phyloP scores from a whole-genome alignment of 2,797 vertebrate genomes.

The Chaetophractus vellerosus region DNA sequence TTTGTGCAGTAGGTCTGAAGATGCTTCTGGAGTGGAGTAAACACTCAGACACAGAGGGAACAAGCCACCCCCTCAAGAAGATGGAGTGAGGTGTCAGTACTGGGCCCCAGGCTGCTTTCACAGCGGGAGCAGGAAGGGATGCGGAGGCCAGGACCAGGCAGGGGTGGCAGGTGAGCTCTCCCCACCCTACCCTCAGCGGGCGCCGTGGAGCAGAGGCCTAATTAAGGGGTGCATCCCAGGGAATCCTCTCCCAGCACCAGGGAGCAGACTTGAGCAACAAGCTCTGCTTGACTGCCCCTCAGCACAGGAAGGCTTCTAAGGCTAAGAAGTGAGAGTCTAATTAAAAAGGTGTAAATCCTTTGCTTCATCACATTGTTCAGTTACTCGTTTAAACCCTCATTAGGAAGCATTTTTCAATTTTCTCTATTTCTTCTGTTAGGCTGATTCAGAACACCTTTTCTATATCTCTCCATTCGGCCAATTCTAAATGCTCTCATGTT shows the following conservation, averaged over 20 bases:
- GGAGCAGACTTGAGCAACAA: background rate
- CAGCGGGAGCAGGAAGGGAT: background rate
- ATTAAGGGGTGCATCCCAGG: background rate
- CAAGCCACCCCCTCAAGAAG: background rate
- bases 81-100: rapidly evolving
- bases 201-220: background rate
- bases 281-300: rapidly evolving
- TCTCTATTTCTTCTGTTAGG: background rate
- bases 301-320: background rate
- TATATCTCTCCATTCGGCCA: background rate
- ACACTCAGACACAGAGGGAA: background rate
- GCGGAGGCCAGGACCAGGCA: too few relatives aligned
- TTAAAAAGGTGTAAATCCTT: background rate
- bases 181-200: background rate
- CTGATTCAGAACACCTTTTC: background rate
- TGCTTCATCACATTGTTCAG: rapidly evolving
- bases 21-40: background rate
- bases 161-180: too few relatives aligned
- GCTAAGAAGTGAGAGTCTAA: background rate
- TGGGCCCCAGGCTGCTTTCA: background rate
- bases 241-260: background rate
- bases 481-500: background rate
- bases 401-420: background rate
- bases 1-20: conserved; percentile 7
- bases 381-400: background rate